A percentile compares a stretch with the other conserved stretches of the same genome.
Conservation (phyloP, 2,888 invertebrate species). For the Rhagonycha fulva region DNA sequence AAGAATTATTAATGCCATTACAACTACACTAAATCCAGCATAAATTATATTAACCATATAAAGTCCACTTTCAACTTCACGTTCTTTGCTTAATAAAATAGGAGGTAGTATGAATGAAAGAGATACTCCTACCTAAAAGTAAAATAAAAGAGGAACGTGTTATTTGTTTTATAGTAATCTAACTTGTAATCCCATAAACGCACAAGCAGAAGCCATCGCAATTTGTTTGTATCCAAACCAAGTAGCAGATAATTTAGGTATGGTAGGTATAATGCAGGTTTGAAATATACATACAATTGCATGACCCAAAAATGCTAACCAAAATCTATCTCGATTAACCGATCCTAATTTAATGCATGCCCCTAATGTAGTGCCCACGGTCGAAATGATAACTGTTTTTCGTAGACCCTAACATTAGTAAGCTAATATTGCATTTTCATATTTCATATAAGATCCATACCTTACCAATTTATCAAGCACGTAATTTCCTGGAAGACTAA, state of each 20-base stretch:
- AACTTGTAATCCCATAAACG: background rate
- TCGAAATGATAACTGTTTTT: too few relatives aligned
- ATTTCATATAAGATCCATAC: too few relatives aligned
- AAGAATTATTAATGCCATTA: background rate
- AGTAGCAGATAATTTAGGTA: background rate
- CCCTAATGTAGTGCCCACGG: background rate
- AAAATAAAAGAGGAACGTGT: too few relatives aligned
- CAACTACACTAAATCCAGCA: too few relatives aligned
- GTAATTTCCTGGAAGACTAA: too few relatives aligned
- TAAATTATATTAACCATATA: too few relatives aligned
- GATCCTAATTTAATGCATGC: background rate
- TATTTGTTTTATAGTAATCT: background rate
- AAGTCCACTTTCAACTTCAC: too few relatives aligned
- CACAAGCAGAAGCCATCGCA: background rate
- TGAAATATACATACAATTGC: background rate
- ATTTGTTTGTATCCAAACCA: background rate
- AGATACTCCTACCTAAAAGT: background rate
- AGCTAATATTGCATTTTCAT: too few relatives aligned
- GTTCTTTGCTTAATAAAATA: too few relatives aligned
- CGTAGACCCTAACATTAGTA: too few relatives aligned
- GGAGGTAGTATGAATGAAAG: too few relatives aligned
- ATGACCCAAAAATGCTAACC: background rate
- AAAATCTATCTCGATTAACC: background rate
- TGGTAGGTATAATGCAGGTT: background rate
- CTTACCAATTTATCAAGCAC: too few relatives aligned